phyloP scores from a whole-genome alignment of 2,888 invertebrate genomes.

The Cosmopolites sordidus region DNA sequence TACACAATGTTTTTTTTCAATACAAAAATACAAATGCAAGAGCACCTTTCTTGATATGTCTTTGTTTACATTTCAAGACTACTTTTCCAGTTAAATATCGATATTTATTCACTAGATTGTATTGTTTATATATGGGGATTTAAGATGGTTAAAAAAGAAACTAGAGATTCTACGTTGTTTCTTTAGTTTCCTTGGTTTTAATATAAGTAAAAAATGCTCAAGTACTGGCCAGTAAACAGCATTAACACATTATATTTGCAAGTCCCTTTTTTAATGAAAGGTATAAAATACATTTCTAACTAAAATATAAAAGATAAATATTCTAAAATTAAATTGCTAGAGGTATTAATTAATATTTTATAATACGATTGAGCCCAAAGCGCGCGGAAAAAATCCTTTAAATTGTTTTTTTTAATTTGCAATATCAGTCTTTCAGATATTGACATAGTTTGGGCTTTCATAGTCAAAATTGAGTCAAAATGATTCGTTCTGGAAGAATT shows the following conservation, averaged over 20 bases:
- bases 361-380: no score
- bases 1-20: slow-evolving; percentile 3
- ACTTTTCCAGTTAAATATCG: no score
- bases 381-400: neutral
- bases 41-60: slow-evolving; percentile 29
- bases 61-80: neutral
- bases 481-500: neutral
- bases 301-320: neutral
- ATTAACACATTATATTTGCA: no score
- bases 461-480: neutral
- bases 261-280: no score
- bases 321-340: neutral
- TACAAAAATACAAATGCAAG: slow-evolving; percentile 30
- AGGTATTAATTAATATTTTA: no score
- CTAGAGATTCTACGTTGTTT: no score
- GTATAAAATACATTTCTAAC: neutral
- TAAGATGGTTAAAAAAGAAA: no score
- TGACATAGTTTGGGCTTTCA: neutral
- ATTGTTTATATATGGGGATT: no score
- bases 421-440: neutral
- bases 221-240: no score
- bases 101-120: no score
- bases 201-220: no score
- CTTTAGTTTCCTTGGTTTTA: no score
- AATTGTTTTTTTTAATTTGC: neutral